Conservation (phyloP, 2,888 invertebrate genomes). For the Pteria penguin region DNA sequence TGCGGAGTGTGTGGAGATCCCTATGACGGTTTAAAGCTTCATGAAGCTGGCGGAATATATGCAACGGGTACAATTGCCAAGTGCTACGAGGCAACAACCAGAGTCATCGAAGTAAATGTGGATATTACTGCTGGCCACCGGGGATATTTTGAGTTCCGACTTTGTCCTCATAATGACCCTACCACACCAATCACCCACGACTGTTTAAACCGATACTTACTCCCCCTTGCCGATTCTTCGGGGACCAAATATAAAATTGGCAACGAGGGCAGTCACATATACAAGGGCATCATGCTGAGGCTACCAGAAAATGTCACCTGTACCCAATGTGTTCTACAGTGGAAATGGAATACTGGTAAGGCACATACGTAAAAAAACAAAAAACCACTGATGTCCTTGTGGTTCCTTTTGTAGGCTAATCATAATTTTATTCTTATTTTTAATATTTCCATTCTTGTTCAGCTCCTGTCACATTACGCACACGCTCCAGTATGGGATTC, state of each 20-base stretch:
- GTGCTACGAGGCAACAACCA: slow-evolving; percentile 1
- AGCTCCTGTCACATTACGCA: no score
- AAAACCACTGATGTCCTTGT: no score
- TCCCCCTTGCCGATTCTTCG: background rate
- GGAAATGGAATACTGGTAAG: background rate
- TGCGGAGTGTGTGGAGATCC: slow-evolving; percentile 34
- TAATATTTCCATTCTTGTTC: no score
- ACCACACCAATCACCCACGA: background rate
- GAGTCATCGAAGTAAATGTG: background rate
- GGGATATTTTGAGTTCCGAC: slow-evolving; percentile 19
- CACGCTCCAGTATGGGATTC: no score
- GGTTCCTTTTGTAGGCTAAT: no score
- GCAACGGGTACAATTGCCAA: slow-evolving; percentile 20
- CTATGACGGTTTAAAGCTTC: background rate
- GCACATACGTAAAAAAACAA: background rate
- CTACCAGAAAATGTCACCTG: background rate
- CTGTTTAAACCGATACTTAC: background rate
- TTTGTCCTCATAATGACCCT: slow-evolving; percentile 12
- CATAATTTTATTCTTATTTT: no score
- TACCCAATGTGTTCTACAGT: background rate
- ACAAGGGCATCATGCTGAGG: background rate
- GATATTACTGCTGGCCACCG: slow-evolving; percentile 9
- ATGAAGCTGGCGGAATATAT: slow-evolving; percentile 31
- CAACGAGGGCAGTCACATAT: background rate
- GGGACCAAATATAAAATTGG: background rate